phyloP scores from a whole-genome alignment of 1,140 invertebrate genomes.

The Reticulitermes speratus region DNA sequence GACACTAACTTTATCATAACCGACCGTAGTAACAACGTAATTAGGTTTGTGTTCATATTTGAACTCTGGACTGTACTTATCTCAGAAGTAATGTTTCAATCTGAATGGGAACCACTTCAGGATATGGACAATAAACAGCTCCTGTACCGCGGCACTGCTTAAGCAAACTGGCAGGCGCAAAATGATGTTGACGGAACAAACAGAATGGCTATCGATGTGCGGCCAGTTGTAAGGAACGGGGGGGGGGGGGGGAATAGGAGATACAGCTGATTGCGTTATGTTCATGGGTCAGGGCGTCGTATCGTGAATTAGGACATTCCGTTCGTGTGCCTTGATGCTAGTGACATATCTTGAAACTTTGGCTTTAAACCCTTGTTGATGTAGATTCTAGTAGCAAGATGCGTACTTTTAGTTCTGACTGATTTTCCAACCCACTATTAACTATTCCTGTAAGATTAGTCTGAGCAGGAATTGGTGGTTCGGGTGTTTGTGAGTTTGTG shows the following conservation, averaged over 20 bases:
- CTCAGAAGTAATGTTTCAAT: background rate
- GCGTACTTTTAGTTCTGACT: no score
- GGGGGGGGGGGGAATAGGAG: background rate
- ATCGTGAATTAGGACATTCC: background rate
- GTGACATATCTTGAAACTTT: background rate
- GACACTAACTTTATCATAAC: no score
- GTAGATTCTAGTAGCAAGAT: no score
- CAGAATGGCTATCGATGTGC: background rate
- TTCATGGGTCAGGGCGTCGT: background rate
- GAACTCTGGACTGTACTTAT: background rate
- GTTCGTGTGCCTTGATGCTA: background rate
- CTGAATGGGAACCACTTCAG: background rate
- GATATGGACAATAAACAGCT: background rate
- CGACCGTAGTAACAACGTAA: no score
- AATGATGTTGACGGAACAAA: slow-evolving; percentile 7
- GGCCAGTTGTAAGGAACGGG: background rate
- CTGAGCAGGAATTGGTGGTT: no score
- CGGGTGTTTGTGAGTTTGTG: no score
- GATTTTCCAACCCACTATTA: no score
- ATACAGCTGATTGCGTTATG: background rate
- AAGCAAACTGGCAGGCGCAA: slow-evolving; percentile 11
- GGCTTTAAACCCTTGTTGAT: no score
- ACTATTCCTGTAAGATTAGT: no score
- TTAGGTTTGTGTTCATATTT: background rate
- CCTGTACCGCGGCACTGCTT: background rate